Conservation (phyloP, 2,888 invertebrate genomes). For the Tromatobia lineatoria region DNA sequence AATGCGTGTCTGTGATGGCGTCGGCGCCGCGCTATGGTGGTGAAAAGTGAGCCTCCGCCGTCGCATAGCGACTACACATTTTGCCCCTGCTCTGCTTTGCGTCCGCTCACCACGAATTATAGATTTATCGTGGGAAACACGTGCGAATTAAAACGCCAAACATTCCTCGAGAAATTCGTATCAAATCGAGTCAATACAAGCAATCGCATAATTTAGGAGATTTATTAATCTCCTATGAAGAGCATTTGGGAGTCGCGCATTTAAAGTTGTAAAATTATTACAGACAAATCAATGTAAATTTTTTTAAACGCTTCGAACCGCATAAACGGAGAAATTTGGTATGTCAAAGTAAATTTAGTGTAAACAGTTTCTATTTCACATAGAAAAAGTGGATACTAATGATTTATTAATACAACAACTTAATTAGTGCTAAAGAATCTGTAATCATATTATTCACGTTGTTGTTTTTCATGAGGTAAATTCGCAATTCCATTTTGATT, state of each 20-base stretch:
- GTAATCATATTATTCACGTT: too few relatives aligned
- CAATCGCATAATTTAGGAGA: constrained; percentile 4
- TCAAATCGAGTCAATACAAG: constrained; percentile 9
- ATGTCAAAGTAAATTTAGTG: too few relatives aligned
- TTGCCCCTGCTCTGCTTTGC: constrained; percentile 23
- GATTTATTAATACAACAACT: too few relatives aligned
- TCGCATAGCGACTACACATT: constrained; percentile 52
- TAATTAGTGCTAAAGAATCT: too few relatives aligned
- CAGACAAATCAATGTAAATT: too few relatives aligned
- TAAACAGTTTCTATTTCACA: too few relatives aligned
- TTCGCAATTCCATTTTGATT: too few relatives aligned
- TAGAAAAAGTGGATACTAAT: too few relatives aligned
- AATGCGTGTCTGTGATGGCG: constrained; percentile 70
- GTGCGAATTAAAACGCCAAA: constrained; percentile 40
- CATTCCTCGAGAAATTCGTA: constrained; percentile 29
- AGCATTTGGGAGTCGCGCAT: not conserved
- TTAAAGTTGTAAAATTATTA: too few relatives aligned
- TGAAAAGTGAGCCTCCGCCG: constrained; percentile 36
- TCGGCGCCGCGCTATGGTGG: constrained; percentile 56
- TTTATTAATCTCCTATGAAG: constrained; percentile 15
- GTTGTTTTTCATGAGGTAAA: too few relatives aligned
- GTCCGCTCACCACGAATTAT: constrained; percentile 41
- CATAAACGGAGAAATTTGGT: too few relatives aligned
- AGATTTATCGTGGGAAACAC: constrained; percentile 66
- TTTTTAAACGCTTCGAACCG: too few relatives aligned